Conservation (phyloP, 2,113 vertebrate genomes). For the Equus przewalskii region DNA sequence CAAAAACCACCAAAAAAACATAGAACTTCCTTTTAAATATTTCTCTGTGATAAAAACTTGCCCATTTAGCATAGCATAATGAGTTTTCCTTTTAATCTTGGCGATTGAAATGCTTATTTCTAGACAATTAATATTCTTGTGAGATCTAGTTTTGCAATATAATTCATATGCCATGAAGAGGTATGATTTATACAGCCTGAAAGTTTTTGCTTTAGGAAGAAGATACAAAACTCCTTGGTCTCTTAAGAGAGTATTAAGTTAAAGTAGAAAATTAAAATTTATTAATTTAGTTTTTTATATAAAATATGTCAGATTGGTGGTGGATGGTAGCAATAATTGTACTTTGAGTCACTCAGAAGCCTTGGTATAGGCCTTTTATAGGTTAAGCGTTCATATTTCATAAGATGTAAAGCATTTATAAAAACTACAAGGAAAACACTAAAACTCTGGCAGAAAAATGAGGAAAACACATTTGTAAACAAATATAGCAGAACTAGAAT, state of each 20-base stretch:
- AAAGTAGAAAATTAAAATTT: constrained; percentile 6
- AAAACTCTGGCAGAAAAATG: background rate
- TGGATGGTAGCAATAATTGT: background rate
- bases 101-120: constrained; percentile 55
- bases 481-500: background rate
- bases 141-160: constrained; percentile 9
- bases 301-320: background rate
- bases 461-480: background rate
- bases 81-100: constrained; percentile 47
- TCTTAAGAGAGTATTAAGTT: constrained; percentile 8
- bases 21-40: constrained; percentile 34
- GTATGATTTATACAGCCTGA: background rate
- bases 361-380: background rate
- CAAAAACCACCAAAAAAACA: background rate
- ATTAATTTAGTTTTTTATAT: constrained; percentile 18
- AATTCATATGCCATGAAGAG: background rate
- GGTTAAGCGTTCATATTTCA: constrained; percentile 13
- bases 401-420: background rate
- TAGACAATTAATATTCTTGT: background rate
- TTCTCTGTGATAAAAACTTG: constrained; percentile 28
- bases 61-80: constrained; percentile 1
- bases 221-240: background rate
- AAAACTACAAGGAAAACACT: constrained; percentile 34
- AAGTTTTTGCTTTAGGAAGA: constrained; percentile 9
- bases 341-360: constrained; percentile 11